These are phyloP conservation scores for Sternarchorhynchus goeldii DNA, from an alignment of 2,797 vertebrate species.

Conservation along the genomic window DNA sequence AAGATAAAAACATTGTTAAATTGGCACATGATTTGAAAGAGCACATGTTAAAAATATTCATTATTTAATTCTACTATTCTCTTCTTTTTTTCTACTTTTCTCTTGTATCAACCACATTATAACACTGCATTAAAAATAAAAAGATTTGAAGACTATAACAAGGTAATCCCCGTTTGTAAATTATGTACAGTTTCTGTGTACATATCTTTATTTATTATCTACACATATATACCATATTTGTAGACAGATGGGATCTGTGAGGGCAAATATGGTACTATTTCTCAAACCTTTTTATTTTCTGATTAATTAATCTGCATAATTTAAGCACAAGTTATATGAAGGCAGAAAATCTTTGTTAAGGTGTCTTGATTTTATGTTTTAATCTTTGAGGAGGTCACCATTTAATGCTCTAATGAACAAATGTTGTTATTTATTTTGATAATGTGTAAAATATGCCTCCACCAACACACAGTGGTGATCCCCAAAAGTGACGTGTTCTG, in stretches of 20 bases:
- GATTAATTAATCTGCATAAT: conserved; percentile 1
- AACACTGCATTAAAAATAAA: not conserved
- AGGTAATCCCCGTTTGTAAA: not conserved
- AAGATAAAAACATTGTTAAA: too few species aligned
- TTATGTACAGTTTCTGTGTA: not conserved
- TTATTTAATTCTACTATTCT: too few species aligned
- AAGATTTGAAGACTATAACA: not conserved
- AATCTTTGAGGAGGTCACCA: not conserved
- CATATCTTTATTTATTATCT: not conserved
- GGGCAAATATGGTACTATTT: not conserved
- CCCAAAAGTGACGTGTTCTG: conserved; percentile 1
- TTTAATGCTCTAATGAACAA: conserved; percentile 2
- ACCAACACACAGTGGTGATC: conserved; percentile 10
- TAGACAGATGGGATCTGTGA: not conserved
- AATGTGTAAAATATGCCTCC: conserved; percentile 20
- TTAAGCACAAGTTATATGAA: too few species aligned
- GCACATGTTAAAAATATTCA: too few species aligned
- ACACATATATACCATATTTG: not conserved
- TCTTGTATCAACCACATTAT: too few species aligned
- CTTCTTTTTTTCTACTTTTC: not conserved
- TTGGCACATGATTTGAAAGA: too few species aligned
- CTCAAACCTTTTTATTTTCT: not conserved
- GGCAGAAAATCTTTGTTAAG: not conserved
- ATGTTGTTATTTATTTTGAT: conserved; percentile 21
- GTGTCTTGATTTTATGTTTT: not conserved